A percentile compares a stretch with the other conserved stretches of the same genome.
These are phyloP conservation scores for Coreoperca whiteheadi DNA, from an alignment of 2,113 vertebrate genomes.

Conservation along the genomic window DNA sequence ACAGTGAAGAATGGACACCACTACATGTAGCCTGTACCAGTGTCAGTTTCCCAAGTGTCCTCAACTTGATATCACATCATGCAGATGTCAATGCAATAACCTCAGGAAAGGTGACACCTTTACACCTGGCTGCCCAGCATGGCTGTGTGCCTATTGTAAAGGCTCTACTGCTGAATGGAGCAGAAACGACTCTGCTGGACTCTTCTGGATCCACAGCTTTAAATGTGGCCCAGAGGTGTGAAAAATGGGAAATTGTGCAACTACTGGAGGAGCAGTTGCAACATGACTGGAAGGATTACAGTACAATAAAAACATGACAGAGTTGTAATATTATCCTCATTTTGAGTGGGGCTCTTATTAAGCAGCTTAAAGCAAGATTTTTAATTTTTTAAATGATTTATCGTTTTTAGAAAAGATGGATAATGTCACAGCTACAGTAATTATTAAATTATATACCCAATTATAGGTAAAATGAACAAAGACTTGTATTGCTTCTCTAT, in stretches of 20 bases:
- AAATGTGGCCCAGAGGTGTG: slow-evolving; percentile 80
- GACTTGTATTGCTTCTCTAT: not conserved
- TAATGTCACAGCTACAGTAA: too few relatives aligned
- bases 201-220: slow-evolving; percentile 82
- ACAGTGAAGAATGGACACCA: slow-evolving; percentile 83
- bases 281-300: not conserved
- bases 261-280: slow-evolving; percentile 70
- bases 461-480: not conserved
- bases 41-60: slow-evolving; percentile 80
- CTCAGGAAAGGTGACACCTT: slow-evolving; percentile 82
- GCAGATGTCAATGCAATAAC: slow-evolving; percentile 85
- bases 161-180: slow-evolving; percentile 84
- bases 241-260: slow-evolving; percentile 77
- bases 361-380: not conserved
- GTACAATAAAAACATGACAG: not conserved
- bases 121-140: slow-evolving; percentile 87
- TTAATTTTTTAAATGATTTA: not conserved
- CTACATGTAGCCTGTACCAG: slow-evolving; percentile 86
- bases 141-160: slow-evolving; percentile 83
- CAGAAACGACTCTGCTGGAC: slow-evolving; percentile 76
- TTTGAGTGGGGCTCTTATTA: not conserved
- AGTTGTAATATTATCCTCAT: not conserved
- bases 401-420: not conserved
- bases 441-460: not conserved
- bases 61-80: slow-evolving; percentile 83